Conservation (phyloP, 2,888 invertebrate genomes). For the Chrysolina haemoptera region DNA sequence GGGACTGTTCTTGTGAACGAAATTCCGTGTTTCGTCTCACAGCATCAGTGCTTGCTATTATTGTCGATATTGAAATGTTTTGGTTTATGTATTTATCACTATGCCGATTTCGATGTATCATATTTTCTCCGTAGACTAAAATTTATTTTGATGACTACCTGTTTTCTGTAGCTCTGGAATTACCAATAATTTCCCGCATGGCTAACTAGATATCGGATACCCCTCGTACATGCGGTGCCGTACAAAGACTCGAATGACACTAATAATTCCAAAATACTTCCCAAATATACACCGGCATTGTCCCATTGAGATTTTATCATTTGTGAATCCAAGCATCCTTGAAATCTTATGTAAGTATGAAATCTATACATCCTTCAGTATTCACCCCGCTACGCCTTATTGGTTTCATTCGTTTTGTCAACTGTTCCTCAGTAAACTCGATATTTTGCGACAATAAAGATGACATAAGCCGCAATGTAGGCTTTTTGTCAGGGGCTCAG, state of each 20-base stretch:
- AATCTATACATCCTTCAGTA: constrained; percentile 44
- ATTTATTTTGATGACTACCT: neutral
- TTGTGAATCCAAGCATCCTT: constrained; percentile 57
- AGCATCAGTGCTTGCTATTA: too few species aligned
- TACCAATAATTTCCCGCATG: neutral
- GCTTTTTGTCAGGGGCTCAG: constrained; percentile 43
- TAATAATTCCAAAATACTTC: constrained; percentile 58
- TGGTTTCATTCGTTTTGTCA: constrained; percentile 59
- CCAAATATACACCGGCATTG: constrained; percentile 52
- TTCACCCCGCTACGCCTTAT: constrained; percentile 56
- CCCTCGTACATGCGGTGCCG: constrained; percentile 19
- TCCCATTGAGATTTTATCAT: constrained; percentile 61
- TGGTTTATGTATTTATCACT: too few species aligned
- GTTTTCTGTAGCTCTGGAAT: neutral
- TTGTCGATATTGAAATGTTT: too few species aligned
- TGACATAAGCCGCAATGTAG: constrained; percentile 59
- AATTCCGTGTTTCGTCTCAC: too few species aligned
- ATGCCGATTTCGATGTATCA: too few species aligned
- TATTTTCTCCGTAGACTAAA: too few species aligned
- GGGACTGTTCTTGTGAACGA: too few species aligned
- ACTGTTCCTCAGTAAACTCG: constrained; percentile 56
- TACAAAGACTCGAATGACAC: constrained; percentile 50
- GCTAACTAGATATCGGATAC: neutral
- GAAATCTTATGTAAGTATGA: constrained; percentile 43
- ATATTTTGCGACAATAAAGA: constrained; percentile 64